Evolutionary conservation across 2,797 vertebrate species (phyloP).

Genomic region (Rhabdomys pumilio): DNA sequence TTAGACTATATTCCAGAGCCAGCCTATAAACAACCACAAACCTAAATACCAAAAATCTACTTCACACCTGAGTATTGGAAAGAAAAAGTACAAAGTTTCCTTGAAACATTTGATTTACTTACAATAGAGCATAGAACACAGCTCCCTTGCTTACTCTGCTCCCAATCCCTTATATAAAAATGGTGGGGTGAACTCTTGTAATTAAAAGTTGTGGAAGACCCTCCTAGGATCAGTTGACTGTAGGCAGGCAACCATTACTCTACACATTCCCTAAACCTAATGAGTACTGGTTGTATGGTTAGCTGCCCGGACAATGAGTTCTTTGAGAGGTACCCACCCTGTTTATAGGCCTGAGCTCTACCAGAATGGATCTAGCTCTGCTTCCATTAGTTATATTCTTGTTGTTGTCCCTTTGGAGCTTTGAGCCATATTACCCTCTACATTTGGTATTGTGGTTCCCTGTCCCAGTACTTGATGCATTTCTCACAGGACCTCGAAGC

Average conservation of each 20-base stretch:
- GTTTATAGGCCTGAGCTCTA: not conserved
- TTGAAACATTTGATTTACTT: not conserved
- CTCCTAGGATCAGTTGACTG: not conserved
- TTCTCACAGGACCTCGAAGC: not conserved
- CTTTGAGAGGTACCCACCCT: not conserved
- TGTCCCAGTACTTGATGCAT: not conserved
- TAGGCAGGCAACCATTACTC: not conserved
- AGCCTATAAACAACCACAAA: not conserved
- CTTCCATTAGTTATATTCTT: not conserved
- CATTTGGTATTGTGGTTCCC: not conserved
- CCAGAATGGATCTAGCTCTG: not conserved
- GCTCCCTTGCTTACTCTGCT: not conserved
- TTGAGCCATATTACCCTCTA: not conserved
- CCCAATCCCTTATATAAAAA: not conserved
- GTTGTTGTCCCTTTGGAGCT: constrained; percentile 1
- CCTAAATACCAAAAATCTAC: not conserved
- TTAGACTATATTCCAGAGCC: constrained; percentile 11
- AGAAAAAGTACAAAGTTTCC: not conserved
- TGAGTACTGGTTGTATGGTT: not conserved
- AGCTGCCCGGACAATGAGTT: not conserved
- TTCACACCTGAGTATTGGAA: not conserved
- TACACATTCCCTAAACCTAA: not conserved
- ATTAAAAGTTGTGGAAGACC: not conserved
- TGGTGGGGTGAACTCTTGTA: not conserved
- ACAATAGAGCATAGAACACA: not conserved